Evolutionary conservation across 2,888 invertebrate species (phyloP).

Genomic region (Ligdia adustata): DNA sequence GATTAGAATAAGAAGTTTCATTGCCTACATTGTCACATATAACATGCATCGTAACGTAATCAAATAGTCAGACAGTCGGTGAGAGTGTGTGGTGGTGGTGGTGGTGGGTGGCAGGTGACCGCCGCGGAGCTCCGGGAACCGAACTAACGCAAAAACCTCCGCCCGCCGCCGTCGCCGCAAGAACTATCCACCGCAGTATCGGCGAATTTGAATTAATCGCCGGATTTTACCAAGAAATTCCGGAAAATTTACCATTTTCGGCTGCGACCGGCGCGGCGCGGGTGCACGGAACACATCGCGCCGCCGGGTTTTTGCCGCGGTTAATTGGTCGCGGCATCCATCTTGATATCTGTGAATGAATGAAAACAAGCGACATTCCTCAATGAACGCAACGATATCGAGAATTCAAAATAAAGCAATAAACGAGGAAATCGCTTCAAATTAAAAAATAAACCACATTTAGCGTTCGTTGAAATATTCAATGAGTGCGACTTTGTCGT

Average conservation of each 20-base stretch:
- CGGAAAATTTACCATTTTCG: conserved; percentile 44
- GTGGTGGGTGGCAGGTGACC: conserved; percentile 15
- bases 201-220: conserved; percentile 35
- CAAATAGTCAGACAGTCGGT: background rate
- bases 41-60: background rate
- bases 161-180: conserved; percentile 38
- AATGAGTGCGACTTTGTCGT: too few relatives aligned
- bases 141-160: conserved; percentile 43
- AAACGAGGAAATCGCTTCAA: too few relatives aligned
- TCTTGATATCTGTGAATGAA: conserved; percentile 34
- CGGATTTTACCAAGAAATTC: conserved; percentile 40
- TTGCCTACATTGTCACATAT: too few relatives aligned
- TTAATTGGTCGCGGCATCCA: conserved; percentile 31
- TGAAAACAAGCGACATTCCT: conserved; percentile 14
- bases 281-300: conserved; percentile 22
- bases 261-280: conserved; percentile 4
- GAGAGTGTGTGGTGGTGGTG: background rate
- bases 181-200: conserved; percentile 34
- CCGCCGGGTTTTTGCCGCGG: conserved; percentile 17
- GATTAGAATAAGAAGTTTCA: too few relatives aligned
- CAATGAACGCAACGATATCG: conserved; percentile 8
- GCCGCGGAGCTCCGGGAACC: conserved; percentile 39
- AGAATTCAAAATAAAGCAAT: background rate
- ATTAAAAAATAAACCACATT: too few relatives aligned
- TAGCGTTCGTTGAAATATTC: too few relatives aligned